phyloP scores from a whole-genome alignment of 2,888 invertebrate species.

The Eupelmus urozonus region DNA sequence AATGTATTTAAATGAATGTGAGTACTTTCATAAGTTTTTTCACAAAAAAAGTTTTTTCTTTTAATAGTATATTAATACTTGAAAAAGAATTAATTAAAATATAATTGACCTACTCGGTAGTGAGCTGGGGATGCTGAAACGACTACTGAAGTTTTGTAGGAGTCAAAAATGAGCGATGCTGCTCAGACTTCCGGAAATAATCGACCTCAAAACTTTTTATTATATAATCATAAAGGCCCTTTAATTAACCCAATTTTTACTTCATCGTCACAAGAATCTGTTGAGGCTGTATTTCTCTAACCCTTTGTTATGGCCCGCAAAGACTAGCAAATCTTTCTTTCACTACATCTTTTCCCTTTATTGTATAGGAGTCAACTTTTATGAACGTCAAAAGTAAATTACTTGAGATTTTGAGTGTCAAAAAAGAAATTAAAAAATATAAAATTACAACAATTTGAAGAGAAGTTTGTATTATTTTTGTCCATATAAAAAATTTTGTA shows the following conservation, averaged over 20 bases:
- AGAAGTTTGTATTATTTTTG: no score
- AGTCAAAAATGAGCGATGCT: background rate
- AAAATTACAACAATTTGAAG: no score
- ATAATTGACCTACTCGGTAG: background rate
- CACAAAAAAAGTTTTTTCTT: conserved; percentile 1
- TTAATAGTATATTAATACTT: background rate
- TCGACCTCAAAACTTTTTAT: conserved; percentile 34
- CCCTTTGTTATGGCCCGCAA: background rate
- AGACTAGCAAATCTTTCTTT: no score
- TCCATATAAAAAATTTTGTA: no score
- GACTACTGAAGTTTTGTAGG: conserved; percentile 14
- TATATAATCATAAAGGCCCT: conserved; percentile 22
- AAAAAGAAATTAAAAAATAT: no score
- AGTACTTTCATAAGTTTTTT: no score
- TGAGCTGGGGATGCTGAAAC: conserved; percentile 1
- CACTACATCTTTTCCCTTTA: no score
- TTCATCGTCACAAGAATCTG: background rate
- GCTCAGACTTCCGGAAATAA: conserved; percentile 25
- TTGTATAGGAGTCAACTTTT: no score
- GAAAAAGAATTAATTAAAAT: conserved; percentile 13
- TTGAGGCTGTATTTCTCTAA: background rate
- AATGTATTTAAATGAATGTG: no score
- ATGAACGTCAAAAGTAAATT: no score
- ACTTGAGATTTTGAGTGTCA: no score
- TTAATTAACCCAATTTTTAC: conserved; percentile 36